These are phyloP conservation scores for Colletes gigas DNA, from an alignment of 1,140 invertebrate species.

Conservation along the genomic window DNA sequence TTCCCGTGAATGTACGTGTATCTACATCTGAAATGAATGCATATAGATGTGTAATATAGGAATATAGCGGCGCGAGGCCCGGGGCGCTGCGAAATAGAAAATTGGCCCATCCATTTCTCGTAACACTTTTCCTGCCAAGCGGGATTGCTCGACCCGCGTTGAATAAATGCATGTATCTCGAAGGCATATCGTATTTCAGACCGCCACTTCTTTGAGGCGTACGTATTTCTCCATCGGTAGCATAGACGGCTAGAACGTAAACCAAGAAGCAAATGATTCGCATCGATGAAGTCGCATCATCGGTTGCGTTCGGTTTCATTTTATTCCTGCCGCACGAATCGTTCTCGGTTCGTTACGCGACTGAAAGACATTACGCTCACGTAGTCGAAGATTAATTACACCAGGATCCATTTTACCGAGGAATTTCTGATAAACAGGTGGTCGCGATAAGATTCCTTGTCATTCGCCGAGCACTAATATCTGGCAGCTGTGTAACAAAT, in stretches of 20 bases:
- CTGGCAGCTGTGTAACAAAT: constrained; percentile 15
- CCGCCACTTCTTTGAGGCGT: constrained; percentile 39
- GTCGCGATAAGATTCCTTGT: constrained; percentile 20
- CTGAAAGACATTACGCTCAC: constrained; percentile 10
- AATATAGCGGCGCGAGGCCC: constrained; percentile 61
- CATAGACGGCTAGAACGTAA: constrained; percentile 8
- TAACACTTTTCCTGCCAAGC: constrained; percentile 67
- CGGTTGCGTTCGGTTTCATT: not conserved
- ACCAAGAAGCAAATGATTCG: constrained; percentile 45
- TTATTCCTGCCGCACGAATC: not conserved
- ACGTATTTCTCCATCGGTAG: constrained; percentile 25
- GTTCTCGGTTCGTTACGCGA: constrained; percentile 15
- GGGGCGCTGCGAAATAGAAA: constrained; percentile 69
- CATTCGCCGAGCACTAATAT: not conserved
- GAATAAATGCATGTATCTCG: constrained; percentile 74
- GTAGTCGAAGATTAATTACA: constrained; percentile 24
- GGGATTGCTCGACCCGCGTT: constrained; percentile 66
- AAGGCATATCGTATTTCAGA: constrained; percentile 54
- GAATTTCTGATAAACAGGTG: constrained; percentile 20
- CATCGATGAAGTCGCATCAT: constrained; percentile 34
- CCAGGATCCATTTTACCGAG: constrained; percentile 7
- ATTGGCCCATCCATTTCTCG: constrained; percentile 76
- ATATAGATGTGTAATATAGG: constrained; percentile 50
- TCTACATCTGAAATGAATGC: constrained; percentile 11
- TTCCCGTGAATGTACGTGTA: not conserved